These are phyloP conservation scores for Muricea muricata DNA, from an alignment of 92 coral and sea anemone species.

Conservation along the genomic window DNA sequence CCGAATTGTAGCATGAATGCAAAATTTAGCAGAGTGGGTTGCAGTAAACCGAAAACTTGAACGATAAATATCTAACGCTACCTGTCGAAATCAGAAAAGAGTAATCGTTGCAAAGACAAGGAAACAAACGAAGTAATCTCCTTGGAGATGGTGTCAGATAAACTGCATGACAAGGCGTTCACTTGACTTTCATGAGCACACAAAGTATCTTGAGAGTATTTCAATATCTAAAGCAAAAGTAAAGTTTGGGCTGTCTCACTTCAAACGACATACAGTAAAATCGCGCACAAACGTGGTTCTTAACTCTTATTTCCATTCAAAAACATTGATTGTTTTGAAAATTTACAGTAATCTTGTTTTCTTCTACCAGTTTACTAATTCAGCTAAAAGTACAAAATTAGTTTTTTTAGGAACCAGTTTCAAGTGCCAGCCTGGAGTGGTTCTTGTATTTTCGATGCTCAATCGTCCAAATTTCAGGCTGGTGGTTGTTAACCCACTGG, in stretches of 20 bases:
- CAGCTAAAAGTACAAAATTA: background rate
- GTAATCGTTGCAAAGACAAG: conserved; percentile 78
- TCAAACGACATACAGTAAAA: too few species aligned
- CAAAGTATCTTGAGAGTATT: conserved; percentile 81
- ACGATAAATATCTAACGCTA: conserved; percentile 7
- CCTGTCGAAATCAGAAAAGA: conserved; percentile 74
- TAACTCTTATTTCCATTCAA: too few species aligned
- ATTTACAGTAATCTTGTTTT: too few species aligned
- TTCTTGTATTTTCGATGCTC: conserved; percentile 7
- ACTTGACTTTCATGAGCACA: conserved; percentile 84
- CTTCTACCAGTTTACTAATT: too few species aligned
- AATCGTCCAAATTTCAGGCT: conserved; percentile 21
- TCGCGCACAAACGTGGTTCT: too few species aligned
- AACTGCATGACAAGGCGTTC: conserved; percentile 74
- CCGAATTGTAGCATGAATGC: background rate
- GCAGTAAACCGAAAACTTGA: background rate
- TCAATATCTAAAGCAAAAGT: conserved; percentile 60
- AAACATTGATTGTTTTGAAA: too few species aligned
- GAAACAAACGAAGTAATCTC: conserved; percentile 86
- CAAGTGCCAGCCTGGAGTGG: background rate
- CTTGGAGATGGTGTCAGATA: conserved; percentile 71
- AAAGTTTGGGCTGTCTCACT: background rate
- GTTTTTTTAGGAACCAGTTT: background rate
- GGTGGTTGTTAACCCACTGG: background rate
- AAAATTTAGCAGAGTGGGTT: background rate